A percentile compares a stretch with the other conserved stretches of the same genome.
phyloP scores from a whole-genome alignment of 2,888 invertebrate species.

The Podabrus alpinus region DNA sequence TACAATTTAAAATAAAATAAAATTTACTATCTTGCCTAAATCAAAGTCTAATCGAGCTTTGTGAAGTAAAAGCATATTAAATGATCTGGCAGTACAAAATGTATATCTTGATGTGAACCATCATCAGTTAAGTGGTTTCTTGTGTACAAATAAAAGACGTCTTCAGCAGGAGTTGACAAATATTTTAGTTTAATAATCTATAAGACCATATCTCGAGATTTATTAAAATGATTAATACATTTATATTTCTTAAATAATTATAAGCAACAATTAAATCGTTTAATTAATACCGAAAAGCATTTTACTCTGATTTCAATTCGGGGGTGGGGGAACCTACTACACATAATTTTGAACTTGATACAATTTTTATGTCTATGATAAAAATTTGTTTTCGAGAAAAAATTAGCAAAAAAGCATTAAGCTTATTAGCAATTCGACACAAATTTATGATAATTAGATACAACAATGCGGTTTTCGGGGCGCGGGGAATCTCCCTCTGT shows the following conservation, averaged over 20 bases:
- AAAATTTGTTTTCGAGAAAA: background rate
- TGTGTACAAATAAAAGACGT: conserved; percentile 29
- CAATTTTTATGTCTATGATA: background rate
- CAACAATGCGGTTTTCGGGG: conserved; percentile 49
- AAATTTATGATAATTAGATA: conserved; percentile 54
- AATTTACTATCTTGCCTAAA: background rate
- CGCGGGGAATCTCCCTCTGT: conserved; percentile 39
- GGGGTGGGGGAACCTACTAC: background rate
- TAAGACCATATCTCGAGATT: background rate
- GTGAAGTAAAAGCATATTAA: conserved; percentile 20
- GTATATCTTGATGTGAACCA: conserved; percentile 21
- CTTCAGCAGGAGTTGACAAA: conserved; percentile 23
- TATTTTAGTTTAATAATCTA: conserved; percentile 7
- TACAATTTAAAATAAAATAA: conserved; percentile 1
- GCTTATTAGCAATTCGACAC: conserved; percentile 45
- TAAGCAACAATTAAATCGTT: background rate
- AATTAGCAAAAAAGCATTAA: background rate
- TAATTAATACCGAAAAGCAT: background rate
- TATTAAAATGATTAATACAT: background rate
- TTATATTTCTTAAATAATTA: background rate
- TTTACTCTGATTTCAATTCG: background rate
- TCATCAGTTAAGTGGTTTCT: conserved; percentile 31
- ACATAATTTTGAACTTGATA: background rate
- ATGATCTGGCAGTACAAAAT: conserved; percentile 18
- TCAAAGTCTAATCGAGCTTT: conserved; percentile 14